These are phyloP conservation scores for Cavia aperea DNA, from an alignment of 2,113 vertebrate genomes.

Conservation along the genomic window DNA sequence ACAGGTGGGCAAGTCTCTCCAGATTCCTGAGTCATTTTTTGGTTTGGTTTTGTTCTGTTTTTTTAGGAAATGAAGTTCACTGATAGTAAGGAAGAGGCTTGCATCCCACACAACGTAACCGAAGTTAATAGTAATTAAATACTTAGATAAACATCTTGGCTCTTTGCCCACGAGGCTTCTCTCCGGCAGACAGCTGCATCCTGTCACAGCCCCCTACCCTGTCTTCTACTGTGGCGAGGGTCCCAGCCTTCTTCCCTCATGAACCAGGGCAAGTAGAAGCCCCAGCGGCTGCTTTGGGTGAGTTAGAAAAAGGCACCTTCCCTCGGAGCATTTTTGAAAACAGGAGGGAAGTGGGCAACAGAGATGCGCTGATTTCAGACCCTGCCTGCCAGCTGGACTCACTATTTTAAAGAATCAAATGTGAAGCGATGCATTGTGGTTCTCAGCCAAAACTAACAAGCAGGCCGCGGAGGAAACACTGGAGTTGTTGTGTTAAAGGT, in stretches of 20 bases:
- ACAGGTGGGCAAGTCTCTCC: background rate
- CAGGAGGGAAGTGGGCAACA: background rate
- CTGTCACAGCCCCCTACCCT: background rate
- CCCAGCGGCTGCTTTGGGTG: background rate
- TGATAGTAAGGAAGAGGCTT: background rate
- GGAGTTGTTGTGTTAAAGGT: background rate
- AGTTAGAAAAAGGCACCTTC: background rate
- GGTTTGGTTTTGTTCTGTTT: background rate
- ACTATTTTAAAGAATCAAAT: slow-evolving; percentile 32
- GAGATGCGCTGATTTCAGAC: background rate
- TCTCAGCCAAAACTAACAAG: background rate
- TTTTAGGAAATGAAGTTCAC: slow-evolving; percentile 11
- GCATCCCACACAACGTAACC: background rate
- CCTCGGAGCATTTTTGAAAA: background rate
- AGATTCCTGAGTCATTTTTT: background rate
- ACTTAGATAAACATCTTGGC: background rate
- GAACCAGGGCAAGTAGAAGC: background rate
- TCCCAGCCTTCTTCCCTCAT: background rate
- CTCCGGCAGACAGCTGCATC: background rate
- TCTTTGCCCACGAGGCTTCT: background rate
- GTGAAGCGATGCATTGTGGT: background rate
- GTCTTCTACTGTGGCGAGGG: background rate
- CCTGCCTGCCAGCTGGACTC: background rate
- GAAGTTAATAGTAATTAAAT: background rate
- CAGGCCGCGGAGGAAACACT: background rate